Conservation (phyloP, 2,888 invertebrate species). For the Pristionchus arcanus region DNA sequence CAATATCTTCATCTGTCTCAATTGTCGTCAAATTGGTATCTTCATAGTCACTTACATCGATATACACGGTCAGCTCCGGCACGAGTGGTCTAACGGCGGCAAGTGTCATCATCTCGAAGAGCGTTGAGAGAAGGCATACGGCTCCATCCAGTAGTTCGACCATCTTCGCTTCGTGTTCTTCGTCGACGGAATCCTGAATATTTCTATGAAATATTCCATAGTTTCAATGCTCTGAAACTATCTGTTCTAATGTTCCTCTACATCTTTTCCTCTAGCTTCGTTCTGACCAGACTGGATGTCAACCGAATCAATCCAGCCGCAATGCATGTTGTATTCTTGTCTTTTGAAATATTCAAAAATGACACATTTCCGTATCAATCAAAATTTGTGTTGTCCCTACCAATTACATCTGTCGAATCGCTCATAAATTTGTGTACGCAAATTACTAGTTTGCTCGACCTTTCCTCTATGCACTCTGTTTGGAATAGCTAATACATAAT, state of each 20-base stretch:
- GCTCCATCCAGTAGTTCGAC: conserved; percentile 33
- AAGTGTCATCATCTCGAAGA: conserved; percentile 18
- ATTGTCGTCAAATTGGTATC: neutral
- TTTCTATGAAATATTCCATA: no score
- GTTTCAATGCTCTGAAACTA: neutral
- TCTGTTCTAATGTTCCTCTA: no score
- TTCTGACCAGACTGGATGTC: no score
- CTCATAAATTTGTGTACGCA: no score
- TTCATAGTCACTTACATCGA: neutral
- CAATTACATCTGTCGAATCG: neutral
- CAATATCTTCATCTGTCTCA: no score
- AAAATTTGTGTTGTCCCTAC: neutral
- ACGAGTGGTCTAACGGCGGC: neutral
- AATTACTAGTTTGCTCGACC: no score
- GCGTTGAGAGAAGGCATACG: conserved; percentile 13
- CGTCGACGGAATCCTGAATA: conserved; percentile 44
- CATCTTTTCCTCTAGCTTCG: no score
- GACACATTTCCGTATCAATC: no score
- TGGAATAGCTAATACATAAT: no score
- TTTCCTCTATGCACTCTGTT: no score
- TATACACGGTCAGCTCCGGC: conserved; percentile 22
- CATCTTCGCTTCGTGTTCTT: conserved; percentile 23
- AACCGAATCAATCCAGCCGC: no score
- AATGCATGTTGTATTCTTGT: no score
- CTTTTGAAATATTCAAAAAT: neutral